Percentiles rank a stretch among this genome's conserved stretches.
Evolutionary conservation across 2,888 invertebrate species (phyloP).

Genomic region (Drosophila pseudotalamancana): DNA sequence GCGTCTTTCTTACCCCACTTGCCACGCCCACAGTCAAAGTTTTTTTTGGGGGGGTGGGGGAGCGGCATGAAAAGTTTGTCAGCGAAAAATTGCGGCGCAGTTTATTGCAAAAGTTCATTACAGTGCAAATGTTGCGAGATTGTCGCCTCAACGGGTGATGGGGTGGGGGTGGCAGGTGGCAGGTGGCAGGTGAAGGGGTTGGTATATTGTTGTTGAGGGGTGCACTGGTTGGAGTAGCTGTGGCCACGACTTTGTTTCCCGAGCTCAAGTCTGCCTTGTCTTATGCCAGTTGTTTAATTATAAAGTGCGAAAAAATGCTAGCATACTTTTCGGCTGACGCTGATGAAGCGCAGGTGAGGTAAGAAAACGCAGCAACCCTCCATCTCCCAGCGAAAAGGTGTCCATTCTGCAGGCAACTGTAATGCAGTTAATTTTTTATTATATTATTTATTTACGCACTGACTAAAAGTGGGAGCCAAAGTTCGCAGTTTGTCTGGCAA

Average conservation of each 20-base stretch:
- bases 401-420: conserved; percentile 20
- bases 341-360: conserved; percentile 77
- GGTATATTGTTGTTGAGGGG: too few relatives aligned
- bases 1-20: conserved; percentile 14
- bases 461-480: conserved; percentile 56
- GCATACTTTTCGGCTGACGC: conserved; percentile 76
- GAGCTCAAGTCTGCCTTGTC: conserved; percentile 62
- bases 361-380: not conserved
- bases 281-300: conserved; percentile 73
- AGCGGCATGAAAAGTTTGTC: conserved; percentile 65
- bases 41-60: conserved; percentile 18
- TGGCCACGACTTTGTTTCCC: conserved; percentile 18
- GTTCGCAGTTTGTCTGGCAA: conserved; percentile 67
- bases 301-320: conserved; percentile 79
- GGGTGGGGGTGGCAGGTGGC: not conserved
- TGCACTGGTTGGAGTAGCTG: too few relatives aligned
- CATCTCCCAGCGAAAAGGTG: conserved; percentile 5
- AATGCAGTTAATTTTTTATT: conserved; percentile 34
- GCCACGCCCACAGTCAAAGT: not conserved
- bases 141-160: conserved; percentile 21
- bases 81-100: conserved; percentile 79
- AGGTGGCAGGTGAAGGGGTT: not conserved
- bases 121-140: conserved; percentile 75
- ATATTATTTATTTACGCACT: conserved; percentile 51
- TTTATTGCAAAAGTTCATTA: conserved; percentile 79